phyloP scores from a whole-genome alignment of 2,797 vertebrate species.

The Melanotaenia pygmaea region DNA sequence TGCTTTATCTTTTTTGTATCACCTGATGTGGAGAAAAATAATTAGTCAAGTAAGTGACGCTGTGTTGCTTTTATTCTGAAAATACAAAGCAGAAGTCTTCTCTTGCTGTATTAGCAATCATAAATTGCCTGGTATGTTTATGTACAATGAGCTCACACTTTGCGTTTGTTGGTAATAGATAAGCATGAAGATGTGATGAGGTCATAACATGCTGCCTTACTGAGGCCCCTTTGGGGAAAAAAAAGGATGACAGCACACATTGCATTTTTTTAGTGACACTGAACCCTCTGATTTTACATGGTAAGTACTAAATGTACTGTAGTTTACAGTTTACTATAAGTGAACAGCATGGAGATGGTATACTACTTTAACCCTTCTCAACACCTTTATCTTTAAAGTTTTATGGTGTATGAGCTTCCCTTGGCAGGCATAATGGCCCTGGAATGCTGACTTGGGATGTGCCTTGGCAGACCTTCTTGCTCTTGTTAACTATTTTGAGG shows the following conservation, averaged over 20 bases:
- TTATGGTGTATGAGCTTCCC: conserved; percentile 55
- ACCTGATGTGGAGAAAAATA: conserved; percentile 16
- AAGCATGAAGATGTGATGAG: conserved; percentile 35
- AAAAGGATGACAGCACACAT: conserved; percentile 24
- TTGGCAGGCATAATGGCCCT: conserved; percentile 48
- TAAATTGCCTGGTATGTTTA: conserved; percentile 17
- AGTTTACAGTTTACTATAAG: conserved; percentile 45
- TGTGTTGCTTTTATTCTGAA: conserved; percentile 39
- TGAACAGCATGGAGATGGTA: conserved; percentile 41
- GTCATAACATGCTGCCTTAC: conserved; percentile 29
- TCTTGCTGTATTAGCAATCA: conserved; percentile 7
- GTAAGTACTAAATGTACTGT: conserved; percentile 38
- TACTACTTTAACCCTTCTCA: conserved; percentile 52
- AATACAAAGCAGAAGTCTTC: conserved; percentile 21
- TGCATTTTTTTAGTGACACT: conserved; percentile 15
- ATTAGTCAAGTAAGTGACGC: conserved; percentile 31
- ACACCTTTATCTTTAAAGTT: conserved; percentile 54
- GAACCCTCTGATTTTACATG: conserved; percentile 38
- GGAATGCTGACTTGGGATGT: conserved; percentile 56
- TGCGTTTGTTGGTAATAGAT: conserved; percentile 43
- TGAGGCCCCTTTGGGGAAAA: conserved; percentile 5
- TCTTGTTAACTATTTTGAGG: conserved; percentile 50
- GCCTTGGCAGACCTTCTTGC: conserved; percentile 38
- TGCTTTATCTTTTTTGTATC: conserved; percentile 39
- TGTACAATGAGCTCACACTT: conserved; percentile 35